Evolutionary conservation across 2,797 vertebrate genomes (phyloP).

Genomic region (Oceanodroma leucorhoa): DNA sequence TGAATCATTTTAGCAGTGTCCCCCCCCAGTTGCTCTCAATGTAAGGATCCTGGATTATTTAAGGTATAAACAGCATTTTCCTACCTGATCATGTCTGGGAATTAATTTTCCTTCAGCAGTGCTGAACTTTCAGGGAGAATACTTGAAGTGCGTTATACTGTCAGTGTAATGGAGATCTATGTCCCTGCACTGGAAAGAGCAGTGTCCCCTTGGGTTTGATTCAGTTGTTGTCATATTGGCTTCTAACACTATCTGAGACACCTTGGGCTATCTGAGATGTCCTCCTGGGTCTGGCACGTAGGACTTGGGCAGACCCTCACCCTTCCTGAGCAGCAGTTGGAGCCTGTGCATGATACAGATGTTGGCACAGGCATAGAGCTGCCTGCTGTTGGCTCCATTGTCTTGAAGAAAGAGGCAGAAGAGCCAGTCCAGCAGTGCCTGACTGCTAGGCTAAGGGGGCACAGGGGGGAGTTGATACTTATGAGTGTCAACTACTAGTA

Average conservation of each 20-base stretch:
- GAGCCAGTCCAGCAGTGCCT: background rate
- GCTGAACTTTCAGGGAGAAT: background rate
- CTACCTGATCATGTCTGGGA: background rate
- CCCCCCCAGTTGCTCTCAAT: background rate
- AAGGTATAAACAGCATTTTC: background rate
- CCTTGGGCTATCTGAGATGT: background rate
- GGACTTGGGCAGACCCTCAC: background rate
- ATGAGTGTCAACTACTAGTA: background rate
- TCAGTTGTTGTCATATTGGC: background rate
- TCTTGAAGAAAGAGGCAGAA: background rate
- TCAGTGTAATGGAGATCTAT: background rate
- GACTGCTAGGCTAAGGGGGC: background rate
- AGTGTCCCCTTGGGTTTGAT: background rate
- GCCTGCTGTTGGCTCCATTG: background rate
- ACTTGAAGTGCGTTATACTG: accelerated
- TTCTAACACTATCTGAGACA: background rate
- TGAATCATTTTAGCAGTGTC: background rate
- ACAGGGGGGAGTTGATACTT: background rate
- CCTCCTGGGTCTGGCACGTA: background rate
- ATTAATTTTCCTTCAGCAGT: background rate
- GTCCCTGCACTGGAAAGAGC: background rate
- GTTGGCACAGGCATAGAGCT: background rate
- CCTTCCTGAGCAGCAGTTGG: background rate
- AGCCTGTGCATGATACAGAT: background rate
- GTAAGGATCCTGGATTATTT: background rate